These are phyloP conservation scores for Gambusia holbrooki DNA, from an alignment of 2,113 vertebrate genomes.

Conservation along the genomic window DNA sequence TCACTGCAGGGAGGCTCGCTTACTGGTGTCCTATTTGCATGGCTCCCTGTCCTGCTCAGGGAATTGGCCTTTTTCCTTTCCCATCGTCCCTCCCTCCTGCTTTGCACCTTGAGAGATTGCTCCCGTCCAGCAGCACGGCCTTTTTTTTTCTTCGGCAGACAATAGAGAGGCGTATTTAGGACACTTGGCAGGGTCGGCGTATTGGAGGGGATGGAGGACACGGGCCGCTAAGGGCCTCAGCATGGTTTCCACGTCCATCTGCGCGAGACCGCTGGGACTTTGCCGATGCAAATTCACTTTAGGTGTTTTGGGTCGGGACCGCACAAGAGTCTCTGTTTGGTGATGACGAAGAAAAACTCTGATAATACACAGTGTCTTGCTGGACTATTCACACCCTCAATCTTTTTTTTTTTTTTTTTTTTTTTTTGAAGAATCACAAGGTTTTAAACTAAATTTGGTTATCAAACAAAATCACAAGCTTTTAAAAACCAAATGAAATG, in stretches of 20 bases:
- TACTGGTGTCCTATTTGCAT: slow-evolving; percentile 66
- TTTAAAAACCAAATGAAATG: too few species aligned
- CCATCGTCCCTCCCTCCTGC: slow-evolving; percentile 47
- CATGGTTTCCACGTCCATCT: background rate
- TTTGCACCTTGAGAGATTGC: slow-evolving; percentile 62
- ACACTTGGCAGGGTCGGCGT: slow-evolving; percentile 63
- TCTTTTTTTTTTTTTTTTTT: too few species aligned
- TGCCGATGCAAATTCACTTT: background rate
- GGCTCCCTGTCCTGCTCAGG: slow-evolving; percentile 65
- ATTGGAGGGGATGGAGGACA: slow-evolving; percentile 53
- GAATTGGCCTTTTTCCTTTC: slow-evolving; percentile 72
- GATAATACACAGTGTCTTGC: too few species aligned
- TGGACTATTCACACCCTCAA: too few species aligned
- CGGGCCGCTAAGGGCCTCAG: slow-evolving; percentile 44
- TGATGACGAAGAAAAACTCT: background rate
- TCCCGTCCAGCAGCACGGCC: slow-evolving; percentile 49
- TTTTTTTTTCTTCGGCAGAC: slow-evolving; percentile 64
- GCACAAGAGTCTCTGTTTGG: background rate
- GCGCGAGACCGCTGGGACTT: background rate
- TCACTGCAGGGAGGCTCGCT: slow-evolving; percentile 68
- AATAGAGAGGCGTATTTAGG: slow-evolving; percentile 76
- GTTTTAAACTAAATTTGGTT: too few species aligned
- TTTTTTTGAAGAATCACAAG: too few species aligned
- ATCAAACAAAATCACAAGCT: too few species aligned
- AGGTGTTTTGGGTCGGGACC: background rate